Conservation (phyloP, 2,797 vertebrate genomes). For the Carcharodon carcharias region DNA sequence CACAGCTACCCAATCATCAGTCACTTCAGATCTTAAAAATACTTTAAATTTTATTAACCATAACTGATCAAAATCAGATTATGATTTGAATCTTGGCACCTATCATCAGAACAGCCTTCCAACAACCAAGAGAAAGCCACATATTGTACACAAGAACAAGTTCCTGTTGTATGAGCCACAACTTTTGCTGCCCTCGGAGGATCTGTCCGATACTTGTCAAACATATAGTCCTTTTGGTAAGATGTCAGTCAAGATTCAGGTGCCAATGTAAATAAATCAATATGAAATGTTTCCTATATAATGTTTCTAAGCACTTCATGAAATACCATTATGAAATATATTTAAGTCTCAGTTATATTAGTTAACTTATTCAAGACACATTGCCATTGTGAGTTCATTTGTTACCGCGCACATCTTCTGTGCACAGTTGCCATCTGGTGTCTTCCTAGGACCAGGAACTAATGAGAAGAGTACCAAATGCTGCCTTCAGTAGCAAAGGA, state of each 20-base stretch:
- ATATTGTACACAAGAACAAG: not conserved
- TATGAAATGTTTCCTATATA: not conserved
- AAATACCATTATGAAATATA: not conserved
- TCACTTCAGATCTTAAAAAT: not conserved
- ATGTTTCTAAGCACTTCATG: not conserved
- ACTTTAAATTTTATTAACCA: not conserved
- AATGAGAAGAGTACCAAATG: slow-evolving; percentile 28
- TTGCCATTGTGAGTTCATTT: not conserved
- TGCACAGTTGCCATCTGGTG: slow-evolving; percentile 32
- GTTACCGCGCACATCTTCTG: not conserved
- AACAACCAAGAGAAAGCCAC: not conserved
- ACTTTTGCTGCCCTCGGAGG: not conserved
- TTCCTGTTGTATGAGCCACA: not conserved
- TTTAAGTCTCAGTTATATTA: not conserved
- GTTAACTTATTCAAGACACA: not conserved
- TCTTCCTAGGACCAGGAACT: slow-evolving; percentile 19
- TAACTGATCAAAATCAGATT: not conserved
- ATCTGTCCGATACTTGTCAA: not conserved
- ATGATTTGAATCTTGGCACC: not conserved
- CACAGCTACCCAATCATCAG: not conserved
- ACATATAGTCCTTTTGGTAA: not conserved
- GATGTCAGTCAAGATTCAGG: not conserved
- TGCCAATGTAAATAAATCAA: not conserved
- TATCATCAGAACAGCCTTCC: not conserved
- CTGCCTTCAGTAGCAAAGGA: slow-evolving; percentile 24